These are phyloP conservation scores for Talpa occidentalis DNA, from an alignment of 2,113 vertebrate genomes.

Conservation along the genomic window DNA sequence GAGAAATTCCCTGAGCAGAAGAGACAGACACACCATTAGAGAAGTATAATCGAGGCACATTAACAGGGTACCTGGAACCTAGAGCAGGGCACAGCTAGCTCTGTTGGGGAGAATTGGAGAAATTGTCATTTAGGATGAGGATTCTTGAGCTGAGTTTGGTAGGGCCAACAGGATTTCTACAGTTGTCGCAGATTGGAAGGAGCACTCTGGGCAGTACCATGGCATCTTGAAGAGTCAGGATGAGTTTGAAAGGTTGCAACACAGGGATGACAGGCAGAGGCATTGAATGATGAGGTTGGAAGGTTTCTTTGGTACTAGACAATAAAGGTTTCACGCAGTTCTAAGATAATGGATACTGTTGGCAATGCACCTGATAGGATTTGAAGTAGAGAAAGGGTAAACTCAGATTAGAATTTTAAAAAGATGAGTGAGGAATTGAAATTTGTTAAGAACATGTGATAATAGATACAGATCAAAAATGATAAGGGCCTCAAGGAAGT, in stretches of 20 bases:
- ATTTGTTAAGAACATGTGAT: background rate
- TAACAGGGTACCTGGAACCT: background rate
- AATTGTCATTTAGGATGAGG: background rate
- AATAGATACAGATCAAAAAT: background rate
- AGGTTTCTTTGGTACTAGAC: background rate
- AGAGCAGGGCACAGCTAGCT: background rate
- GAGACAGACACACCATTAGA: background rate
- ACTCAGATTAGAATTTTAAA: background rate
- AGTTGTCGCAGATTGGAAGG: background rate
- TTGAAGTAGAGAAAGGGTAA: background rate
- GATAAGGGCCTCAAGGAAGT: background rate
- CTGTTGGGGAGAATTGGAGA: background rate
- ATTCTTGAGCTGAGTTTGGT: background rate
- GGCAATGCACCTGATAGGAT: background rate
- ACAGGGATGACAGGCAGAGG: background rate
- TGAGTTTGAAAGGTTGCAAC: background rate
- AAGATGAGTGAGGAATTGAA: background rate
- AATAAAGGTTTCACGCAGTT: background rate
- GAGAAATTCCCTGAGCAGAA: background rate
- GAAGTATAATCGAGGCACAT: background rate
- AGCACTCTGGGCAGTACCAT: background rate
- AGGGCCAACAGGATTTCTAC: background rate
- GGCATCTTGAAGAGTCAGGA: fast-evolving
- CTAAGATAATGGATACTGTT: background rate
- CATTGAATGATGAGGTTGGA: background rate